phyloP scores from a whole-genome alignment of 2,113 vertebrate genomes.

The Australoheros scitulus region DNA sequence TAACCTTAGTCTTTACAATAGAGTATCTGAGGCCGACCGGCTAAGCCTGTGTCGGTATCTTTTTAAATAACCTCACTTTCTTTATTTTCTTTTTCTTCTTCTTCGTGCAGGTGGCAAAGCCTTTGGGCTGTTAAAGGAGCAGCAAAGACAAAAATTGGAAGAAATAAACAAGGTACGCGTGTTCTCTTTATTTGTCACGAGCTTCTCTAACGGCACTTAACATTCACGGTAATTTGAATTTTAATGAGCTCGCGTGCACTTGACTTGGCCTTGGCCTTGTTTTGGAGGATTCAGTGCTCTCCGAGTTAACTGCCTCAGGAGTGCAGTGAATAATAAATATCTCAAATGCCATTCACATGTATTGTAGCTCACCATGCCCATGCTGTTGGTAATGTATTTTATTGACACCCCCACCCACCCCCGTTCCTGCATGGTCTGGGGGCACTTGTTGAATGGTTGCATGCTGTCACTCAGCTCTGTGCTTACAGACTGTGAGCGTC shows the following conservation, averaged over 20 bases:
- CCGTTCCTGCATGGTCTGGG: neutral
- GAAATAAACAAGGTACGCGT: conserved; percentile 89
- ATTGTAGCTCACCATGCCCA: neutral
- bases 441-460: conserved; percentile 64
- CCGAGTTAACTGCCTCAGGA: neutral
- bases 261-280: conserved; percentile 62
- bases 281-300: neutral
- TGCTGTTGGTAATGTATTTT: conserved; percentile 4
- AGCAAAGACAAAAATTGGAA: conserved; percentile 85
- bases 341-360: neutral
- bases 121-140: conserved; percentile 86
- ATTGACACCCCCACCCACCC: conserved; percentile 7
- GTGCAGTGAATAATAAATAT: neutral
- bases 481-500: neutral
- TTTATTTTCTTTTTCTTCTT: conserved; percentile 28
- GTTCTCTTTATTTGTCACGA: neutral
- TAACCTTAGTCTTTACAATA: conserved; percentile 46
- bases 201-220: conserved; percentile 12
- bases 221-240: conserved; percentile 22
- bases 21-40: conserved; percentile 55
- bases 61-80: neutral
- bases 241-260: conserved; percentile 28
- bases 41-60: neutral
- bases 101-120: conserved; percentile 85
- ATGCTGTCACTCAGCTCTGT: conserved; percentile 10